phyloP scores from a whole-genome alignment of 2,888 invertebrate species.

The Spilosoma lubricipeda region DNA sequence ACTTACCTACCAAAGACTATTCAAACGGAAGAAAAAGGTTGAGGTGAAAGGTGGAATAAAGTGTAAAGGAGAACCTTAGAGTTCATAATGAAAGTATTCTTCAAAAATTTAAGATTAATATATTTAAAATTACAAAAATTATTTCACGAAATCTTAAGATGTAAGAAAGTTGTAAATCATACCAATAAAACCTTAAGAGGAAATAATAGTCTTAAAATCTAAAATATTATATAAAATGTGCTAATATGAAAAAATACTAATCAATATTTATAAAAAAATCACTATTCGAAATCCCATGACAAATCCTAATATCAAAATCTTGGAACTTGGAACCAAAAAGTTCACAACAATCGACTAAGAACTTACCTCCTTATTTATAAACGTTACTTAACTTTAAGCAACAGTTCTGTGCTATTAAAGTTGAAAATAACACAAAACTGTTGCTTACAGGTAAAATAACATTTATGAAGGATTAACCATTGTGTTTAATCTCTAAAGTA shows the following conservation, averaged over 20 bases:
- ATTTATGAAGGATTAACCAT: background rate
- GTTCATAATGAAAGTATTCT: slow-evolving; percentile 20
- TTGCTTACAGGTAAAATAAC: too few species aligned
- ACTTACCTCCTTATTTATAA: background rate
- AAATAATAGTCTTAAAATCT: slow-evolving; percentile 56
- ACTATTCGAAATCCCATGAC: slow-evolving; percentile 15
- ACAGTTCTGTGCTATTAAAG: too few species aligned
- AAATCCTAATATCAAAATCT: slow-evolving; percentile 3
- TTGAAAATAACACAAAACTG: too few species aligned
- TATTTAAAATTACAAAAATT: slow-evolving; percentile 51
- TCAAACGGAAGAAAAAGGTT: background rate
- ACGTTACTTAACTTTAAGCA: too few species aligned
- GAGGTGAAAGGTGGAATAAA: background rate
- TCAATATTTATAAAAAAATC: slow-evolving; percentile 24
- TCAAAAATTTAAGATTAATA: slow-evolving; percentile 38
- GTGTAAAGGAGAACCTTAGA: background rate
- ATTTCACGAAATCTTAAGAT: slow-evolving; percentile 50
- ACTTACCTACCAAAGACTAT: background rate
- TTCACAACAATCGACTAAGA: background rate
- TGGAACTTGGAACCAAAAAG: background rate
- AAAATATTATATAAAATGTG: slow-evolving; percentile 45
- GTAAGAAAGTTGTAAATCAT: slow-evolving; percentile 45
- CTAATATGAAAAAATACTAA: slow-evolving; percentile 37
- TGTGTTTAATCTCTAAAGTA: background rate
- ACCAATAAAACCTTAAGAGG: slow-evolving; percentile 51